Evolutionary conservation across 1,140 invertebrate genomes (phyloP).

Genomic region (Venustaconcha ellipsiformis): DNA sequence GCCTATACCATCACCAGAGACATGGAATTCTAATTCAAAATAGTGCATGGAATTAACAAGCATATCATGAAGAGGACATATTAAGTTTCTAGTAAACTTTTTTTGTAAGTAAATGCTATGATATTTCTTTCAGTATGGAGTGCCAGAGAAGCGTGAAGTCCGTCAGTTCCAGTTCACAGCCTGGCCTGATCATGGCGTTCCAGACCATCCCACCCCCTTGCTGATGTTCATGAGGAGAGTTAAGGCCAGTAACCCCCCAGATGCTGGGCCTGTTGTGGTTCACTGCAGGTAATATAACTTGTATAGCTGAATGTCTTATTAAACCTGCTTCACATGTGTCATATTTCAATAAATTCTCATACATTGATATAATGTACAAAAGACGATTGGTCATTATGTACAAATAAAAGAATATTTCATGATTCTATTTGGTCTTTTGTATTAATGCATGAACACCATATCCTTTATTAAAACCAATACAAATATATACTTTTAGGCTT

Average conservation of each 20-base stretch:
- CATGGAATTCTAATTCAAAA: too few relatives aligned
- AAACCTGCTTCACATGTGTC: too few relatives aligned
- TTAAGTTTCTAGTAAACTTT: not conserved
- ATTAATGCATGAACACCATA: too few relatives aligned
- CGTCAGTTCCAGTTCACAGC: constrained; percentile 99
- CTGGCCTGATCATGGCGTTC: constrained; percentile 99
- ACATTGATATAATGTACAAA: not conserved
- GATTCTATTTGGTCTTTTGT: too few relatives aligned
- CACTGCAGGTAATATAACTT: constrained; percentile 82
- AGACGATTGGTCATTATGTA: not conserved
- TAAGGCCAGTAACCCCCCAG: constrained; percentile 83
- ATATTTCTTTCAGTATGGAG: constrained; percentile 55
- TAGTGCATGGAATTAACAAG: too few relatives aligned
- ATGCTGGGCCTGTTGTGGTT: constrained; percentile 93
- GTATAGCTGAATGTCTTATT: too few relatives aligned
- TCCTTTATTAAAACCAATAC: too few relatives aligned
- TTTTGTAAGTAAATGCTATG: not conserved
- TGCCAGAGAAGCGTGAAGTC: constrained; percentile 83
- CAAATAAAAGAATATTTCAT: too few relatives aligned
- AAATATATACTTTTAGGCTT: too few relatives aligned
- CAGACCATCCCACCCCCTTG: constrained; percentile 98
- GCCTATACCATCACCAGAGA: too few relatives aligned
- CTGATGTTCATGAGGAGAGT: constrained; percentile 96
- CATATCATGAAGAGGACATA: too few relatives aligned
- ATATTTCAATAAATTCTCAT: not conserved